These are phyloP conservation scores for Edolisoma coerulescens DNA, from an alignment of 2,113 vertebrate species.

Conservation along the genomic window DNA sequence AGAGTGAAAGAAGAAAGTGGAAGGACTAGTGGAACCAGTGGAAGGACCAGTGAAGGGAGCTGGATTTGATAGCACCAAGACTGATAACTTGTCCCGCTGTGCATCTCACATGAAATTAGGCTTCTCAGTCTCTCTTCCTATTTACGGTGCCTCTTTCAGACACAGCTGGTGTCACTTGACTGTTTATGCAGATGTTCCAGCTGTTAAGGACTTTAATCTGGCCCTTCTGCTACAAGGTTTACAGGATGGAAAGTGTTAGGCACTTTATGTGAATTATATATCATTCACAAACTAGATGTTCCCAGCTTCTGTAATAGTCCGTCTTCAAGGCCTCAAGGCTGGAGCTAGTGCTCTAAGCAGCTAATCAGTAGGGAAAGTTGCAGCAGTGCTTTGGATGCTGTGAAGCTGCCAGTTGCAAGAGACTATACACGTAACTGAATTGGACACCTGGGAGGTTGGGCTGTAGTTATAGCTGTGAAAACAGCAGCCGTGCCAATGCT, in stretches of 20 bases:
- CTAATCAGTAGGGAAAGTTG: background rate
- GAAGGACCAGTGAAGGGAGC: too few species aligned
- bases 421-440: background rate
- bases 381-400: background rate
- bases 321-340: background rate
- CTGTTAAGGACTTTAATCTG: background rate
- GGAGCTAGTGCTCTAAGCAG: background rate
- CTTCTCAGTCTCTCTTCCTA: background rate
- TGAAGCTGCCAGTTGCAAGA: background rate
- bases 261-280: background rate
- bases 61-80: background rate
- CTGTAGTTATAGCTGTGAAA: conserved; percentile 30
- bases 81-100: background rate
- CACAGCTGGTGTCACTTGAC: background rate
- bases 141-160: background rate
- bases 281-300: background rate
- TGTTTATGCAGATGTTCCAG: conserved; percentile 24
- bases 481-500: background rate
- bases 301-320: background rate
- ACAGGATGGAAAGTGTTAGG: background rate
- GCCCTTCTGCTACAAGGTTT: background rate
- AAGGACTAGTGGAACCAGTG: too few species aligned
- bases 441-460: conserved; percentile 37
- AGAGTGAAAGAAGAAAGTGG: background rate
- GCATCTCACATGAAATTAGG: background rate